These are phyloP conservation scores for Xylota sylvarum DNA, from an alignment of 2,888 invertebrate species.

Conservation along the genomic window DNA sequence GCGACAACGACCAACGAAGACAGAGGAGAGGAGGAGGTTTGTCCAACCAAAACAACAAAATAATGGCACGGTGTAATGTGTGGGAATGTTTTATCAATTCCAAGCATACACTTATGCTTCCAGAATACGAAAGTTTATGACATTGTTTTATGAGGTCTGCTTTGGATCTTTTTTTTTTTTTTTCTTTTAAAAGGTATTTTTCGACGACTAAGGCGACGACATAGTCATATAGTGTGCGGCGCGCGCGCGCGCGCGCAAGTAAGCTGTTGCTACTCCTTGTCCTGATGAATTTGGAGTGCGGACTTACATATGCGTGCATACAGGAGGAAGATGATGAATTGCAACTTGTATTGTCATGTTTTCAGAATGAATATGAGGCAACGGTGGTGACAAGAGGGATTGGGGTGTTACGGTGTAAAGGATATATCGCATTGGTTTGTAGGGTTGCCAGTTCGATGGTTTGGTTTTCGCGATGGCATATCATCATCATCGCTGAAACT, in stretches of 20 bases:
- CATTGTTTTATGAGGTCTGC: conserved; percentile 77
- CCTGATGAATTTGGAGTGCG: conserved; percentile 56
- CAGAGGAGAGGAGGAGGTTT: conserved; percentile 30
- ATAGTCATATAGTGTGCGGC: conserved; percentile 49
- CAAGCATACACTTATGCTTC: conserved; percentile 77
- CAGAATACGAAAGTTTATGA: conserved; percentile 77
- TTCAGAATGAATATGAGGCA: conserved; percentile 39
- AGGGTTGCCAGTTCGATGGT: conserved; percentile 10
- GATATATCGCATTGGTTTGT: conserved; percentile 1
- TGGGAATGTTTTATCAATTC: conserved; percentile 82
- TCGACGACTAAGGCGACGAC: conserved; percentile 49
- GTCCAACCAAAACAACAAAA: conserved; percentile 65
- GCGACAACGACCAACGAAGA: neutral
- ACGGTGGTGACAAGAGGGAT: conserved; percentile 19
- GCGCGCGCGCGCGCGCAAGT: conserved; percentile 1
- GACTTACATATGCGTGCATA: conserved; percentile 11
- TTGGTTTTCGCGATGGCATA: too few species aligned
- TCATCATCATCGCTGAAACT: too few species aligned
- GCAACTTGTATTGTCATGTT: conserved; percentile 70
- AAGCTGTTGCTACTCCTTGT: conserved; percentile 34
- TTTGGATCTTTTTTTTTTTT: conserved; percentile 60
- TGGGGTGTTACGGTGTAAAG: conserved; percentile 6
- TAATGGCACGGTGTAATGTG: conserved; percentile 78
- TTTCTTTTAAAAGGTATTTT: conserved; percentile 38
- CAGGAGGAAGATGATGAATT: conserved; percentile 60